phyloP scores from a whole-genome alignment of 2,113 vertebrate species.

The Trichomycterus rosablanca region DNA sequence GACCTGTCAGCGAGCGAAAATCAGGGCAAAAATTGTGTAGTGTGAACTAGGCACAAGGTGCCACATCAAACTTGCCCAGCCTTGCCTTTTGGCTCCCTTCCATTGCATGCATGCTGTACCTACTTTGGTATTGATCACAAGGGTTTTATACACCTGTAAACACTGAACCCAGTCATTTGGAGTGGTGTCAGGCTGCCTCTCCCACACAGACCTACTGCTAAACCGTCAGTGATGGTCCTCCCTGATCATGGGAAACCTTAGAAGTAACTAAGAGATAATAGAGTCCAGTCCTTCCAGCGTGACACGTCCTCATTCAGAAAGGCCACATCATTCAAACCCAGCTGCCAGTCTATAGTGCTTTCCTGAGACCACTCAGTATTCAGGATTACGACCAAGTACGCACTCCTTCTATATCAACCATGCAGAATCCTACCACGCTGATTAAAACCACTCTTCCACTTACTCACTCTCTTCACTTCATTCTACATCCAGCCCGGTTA shows the following conservation, averaged over 20 bases:
- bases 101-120: no score
- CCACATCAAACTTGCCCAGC: no score
- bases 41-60: no score
- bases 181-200: no score
- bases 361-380: conserved; percentile 3
- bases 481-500: neutral
- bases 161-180: no score
- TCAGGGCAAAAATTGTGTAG: no score
- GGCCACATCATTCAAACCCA: conserved; percentile 16
- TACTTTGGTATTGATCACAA: no score
- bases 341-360: conserved; percentile 10
- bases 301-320: conserved; percentile 24
- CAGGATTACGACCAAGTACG: no score
- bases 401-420: no score
- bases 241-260: conserved; percentile 16
- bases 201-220: neutral
- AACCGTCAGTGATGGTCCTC: conserved; percentile 1
- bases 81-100: no score
- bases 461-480: conserved; percentile 14
- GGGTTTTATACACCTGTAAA: no score
- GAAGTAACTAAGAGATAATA: conserved; percentile 29
- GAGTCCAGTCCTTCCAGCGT: conserved; percentile 30
- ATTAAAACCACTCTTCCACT: conserved; percentile 17
- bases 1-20: no score
- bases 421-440: conserved; percentile 1